Evolutionary conservation across 2,888 invertebrate species (phyloP).

Genomic region (Perdita meconis): DNA sequence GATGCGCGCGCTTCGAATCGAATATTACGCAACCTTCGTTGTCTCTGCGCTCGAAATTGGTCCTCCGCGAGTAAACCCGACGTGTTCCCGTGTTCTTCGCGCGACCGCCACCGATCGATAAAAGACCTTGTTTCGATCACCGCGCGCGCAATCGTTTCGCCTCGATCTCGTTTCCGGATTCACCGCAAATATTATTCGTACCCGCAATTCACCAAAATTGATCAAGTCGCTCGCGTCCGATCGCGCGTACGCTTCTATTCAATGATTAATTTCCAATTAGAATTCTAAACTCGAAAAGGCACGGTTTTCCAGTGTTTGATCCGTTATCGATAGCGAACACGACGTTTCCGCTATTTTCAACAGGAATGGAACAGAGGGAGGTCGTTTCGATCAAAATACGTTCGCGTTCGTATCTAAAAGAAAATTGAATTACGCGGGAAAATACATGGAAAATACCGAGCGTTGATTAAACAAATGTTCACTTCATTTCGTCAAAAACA

Average conservation of each 20-base stretch:
- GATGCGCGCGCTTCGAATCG: neutral
- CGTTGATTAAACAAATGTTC: neutral
- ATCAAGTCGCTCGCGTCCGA: conserved; percentile 25
- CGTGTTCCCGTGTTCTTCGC: neutral
- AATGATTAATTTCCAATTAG: conserved; percentile 38
- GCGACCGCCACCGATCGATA: conserved; percentile 13
- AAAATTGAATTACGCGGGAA: neutral
- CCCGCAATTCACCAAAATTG: conserved; percentile 27
- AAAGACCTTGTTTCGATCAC: neutral
- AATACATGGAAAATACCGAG: neutral
- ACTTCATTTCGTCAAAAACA: neutral
- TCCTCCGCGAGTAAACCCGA: neutral
- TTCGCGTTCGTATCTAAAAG: neutral
- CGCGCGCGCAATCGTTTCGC: neutral
- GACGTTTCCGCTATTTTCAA: too few species aligned
- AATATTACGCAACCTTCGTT: neutral
- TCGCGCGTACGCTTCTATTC: conserved; percentile 8
- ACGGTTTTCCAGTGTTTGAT: conserved; percentile 11
- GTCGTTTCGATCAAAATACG: neutral
- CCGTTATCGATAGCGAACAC: conserved; percentile 1
- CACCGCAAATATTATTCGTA: conserved; percentile 48
- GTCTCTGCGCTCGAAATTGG: neutral
- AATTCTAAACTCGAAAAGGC: conserved; percentile 2
- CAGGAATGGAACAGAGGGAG: neutral
- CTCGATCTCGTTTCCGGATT: neutral